Base-by-base conservation (phyloP, 1,140 invertebrate species). In the Lepidurus apus region DNA sequence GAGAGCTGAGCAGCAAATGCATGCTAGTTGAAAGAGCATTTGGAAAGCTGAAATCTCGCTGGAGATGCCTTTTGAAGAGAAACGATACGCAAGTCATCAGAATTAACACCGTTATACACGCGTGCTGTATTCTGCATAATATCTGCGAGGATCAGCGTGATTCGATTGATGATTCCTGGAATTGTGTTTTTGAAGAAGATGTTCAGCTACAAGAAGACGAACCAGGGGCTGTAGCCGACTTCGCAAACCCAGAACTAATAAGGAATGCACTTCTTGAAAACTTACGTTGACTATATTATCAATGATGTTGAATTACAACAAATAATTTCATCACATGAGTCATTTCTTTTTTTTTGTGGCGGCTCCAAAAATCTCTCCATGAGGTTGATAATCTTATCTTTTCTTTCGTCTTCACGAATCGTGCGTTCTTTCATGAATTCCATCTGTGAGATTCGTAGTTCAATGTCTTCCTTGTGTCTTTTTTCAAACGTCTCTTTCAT, bases 151-250 rank as follows among this genome's bases (percentile, higher is more conserved):
- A 47, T 47, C 45, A 47, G 5, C 45, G 45, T 47, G 45, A 47
- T 47, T 47, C 45, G 45, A 47, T 47, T 47, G 17, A 47, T 47
- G 45, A 47, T 47, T 47, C 45, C 45, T 47, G 45, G 45, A 47
- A 47, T 47, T 47, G 45, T 47, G 45, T 47, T 47, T 47, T 47
- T 47, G 45, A 47, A 47, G 45, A 47, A 47, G 45, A 47, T 47
- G 45, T 47, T 47, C 1, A 47, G 10, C 1, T 47, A 47, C 45
- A 47, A 47, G 45, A 47, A 47, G 45, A 47, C 45, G 45, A 0
- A 47, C 45, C 45, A 47, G 5, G 45, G 45, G 45, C 45, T 47
- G 10, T 47, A 47, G 45, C 45, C 45, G 45, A 47, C 45, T 47
- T 47, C 45, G 45, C 45, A 47, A 47, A 47, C 45, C 45, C 45